A percentile compares a stretch with the other conserved stretches of the same genome.
These are phyloP conservation scores for Leptoteleia sp. DNA, from an alignment of 1,140 invertebrate species.

Conservation along the genomic window DNA sequence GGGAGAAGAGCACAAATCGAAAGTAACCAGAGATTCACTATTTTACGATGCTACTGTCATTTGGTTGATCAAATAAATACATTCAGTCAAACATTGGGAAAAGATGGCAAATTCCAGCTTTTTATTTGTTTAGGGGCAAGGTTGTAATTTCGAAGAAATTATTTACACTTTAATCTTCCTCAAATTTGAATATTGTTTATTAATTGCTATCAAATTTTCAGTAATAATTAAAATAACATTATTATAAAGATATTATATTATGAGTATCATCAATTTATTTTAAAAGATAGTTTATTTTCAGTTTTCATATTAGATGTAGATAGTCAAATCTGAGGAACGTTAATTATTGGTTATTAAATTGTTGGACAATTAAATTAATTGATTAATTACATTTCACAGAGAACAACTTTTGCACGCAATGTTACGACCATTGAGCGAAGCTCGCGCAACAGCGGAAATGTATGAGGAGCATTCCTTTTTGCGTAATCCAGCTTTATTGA, in stretches of 20 bases:
- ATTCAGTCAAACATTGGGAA: constrained; percentile 92
- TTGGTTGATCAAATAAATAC: constrained; percentile 92
- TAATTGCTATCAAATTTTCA: too few relatives aligned
- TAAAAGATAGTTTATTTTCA: too few relatives aligned
- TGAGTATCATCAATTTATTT: too few relatives aligned
- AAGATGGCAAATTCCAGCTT: constrained; percentile 98
- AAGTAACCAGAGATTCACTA: constrained; percentile 84
- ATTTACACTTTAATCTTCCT: too few relatives aligned
- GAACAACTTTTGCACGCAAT: constrained; percentile 96
- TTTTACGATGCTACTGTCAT: constrained; percentile 89
- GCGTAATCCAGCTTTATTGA: constrained; percentile 90
- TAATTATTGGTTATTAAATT: too few relatives aligned
- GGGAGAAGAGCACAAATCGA: constrained; percentile 73
- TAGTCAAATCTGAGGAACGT: too few relatives aligned
- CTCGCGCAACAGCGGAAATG: constrained; percentile 93
- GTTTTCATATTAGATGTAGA: too few relatives aligned
- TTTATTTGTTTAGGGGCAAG: constrained; percentile 91
- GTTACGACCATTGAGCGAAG: constrained; percentile 91
- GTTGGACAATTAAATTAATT: too few relatives aligned
- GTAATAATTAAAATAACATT: too few relatives aligned
- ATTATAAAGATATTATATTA: too few relatives aligned
- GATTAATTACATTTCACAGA: constrained; percentile 81
- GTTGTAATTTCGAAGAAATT: constrained; percentile 62
- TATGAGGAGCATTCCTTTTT: constrained; percentile 98
- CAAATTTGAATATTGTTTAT: too few relatives aligned